Evolutionary conservation across 2,888 invertebrate genomes (phyloP), one percentile per base, ranked within the genome.

Genomic region (Caenorhabditis angaria): DNA sequence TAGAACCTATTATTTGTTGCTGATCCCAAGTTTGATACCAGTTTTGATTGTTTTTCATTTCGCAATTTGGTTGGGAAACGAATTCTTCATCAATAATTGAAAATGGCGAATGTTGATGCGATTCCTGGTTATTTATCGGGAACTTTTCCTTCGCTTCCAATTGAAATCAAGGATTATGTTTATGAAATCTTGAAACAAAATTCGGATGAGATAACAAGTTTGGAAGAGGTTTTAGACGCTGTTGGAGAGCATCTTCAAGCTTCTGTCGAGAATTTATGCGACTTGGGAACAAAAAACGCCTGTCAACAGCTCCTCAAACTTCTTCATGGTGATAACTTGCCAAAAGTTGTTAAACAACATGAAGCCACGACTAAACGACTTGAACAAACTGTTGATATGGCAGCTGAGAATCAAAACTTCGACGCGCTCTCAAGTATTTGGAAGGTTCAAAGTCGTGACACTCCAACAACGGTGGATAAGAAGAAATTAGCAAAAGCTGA

Each of bases 311-410:
- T 86, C 18, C 65, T 85, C 53, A 73, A 75, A 53, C 70, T 84
- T 32, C 64, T 86, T 10, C 85, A 86, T 59, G 82, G 84, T 64
- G 85, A 84, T 27, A 78, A 80, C 53, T 67, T 82, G 2, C 82
- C 82, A 4, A 73, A 77, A 32, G 73, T 70, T 0, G 67, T 65
- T 3, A 73, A 65, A 18, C 75, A 80, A 57, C 69, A 67, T 48
- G 80, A 70, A 24, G 64, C 76, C 5, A 70, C 76, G 12, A 85
- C 85, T 8, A 74, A 78, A 32, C 82, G 83, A 55, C 77, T 86
- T 27, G 84, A 85, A 27, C 77, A 80, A 61, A 86, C 86, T 10
- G 84, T 86, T 25, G 86, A 86, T 60, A 86, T 86, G 83, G 82
- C 83, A 8, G 77, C 80, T 20, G 81, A 82, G 41, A 82, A 80